Conservation (phyloP, 2,113 vertebrate species). For the Pangasianodon hypophthalmus region DNA sequence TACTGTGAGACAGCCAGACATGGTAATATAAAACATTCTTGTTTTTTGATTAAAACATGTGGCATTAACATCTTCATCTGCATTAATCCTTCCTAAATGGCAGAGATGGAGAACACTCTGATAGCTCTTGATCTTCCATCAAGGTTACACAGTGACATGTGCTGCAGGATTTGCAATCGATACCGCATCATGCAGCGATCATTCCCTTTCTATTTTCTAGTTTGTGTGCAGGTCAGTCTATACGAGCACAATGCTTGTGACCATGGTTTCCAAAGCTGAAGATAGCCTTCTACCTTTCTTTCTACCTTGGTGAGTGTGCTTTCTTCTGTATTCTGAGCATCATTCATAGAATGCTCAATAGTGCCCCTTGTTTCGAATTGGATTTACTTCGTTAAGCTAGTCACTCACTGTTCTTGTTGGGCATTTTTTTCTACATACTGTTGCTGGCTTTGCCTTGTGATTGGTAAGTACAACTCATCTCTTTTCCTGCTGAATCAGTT, state of each 20-base stretch:
- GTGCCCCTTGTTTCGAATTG: not conserved
- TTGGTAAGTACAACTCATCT: not conserved
- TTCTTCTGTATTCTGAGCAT: not conserved
- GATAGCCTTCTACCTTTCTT: not conserved
- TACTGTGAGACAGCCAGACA: not conserved
- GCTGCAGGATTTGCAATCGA: not conserved
- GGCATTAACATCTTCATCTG: not conserved
- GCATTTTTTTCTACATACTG: not conserved
- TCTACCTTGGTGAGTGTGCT: not conserved
- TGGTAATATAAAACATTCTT: not conserved
- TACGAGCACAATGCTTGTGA: not conserved
- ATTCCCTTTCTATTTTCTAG: not conserved
- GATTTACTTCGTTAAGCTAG: not conserved
- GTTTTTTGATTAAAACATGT: not conserved
- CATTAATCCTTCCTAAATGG: not conserved
- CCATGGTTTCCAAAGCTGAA: not conserved
- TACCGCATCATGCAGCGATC: not conserved
- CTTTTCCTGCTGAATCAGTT: not conserved
- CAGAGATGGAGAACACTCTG: not conserved
- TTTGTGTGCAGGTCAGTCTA: not conserved
- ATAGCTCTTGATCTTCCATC: not conserved
- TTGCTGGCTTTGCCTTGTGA: not conserved
- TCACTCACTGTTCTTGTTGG: not conserved
- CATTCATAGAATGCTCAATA: not conserved
- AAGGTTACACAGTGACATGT: not conserved